phyloP scores from a whole-genome alignment of 2,113 vertebrate species.

The Eubucco bourcierii region DNA sequence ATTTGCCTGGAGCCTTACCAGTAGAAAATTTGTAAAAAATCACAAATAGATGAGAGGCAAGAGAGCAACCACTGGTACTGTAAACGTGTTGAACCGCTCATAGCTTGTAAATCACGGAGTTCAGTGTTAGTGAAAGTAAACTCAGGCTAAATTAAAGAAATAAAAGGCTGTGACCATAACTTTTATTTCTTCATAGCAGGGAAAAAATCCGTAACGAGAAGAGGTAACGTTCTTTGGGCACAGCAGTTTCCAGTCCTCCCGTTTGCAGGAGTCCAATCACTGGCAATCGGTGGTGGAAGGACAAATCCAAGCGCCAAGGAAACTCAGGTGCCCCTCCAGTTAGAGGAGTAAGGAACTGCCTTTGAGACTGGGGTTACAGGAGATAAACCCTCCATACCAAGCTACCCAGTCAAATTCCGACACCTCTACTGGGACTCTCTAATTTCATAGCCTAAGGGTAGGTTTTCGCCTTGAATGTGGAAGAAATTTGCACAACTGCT shows the following conservation, averaged over 20 bases:
- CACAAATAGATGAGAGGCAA: not conserved
- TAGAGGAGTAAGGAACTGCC: rapidly evolving
- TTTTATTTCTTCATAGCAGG: not conserved
- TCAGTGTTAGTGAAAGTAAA: not conserved
- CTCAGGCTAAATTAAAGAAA: not conserved
- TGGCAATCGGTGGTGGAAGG: rapidly evolving
- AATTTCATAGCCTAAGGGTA: rapidly evolving
- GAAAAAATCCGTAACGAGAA: not conserved
- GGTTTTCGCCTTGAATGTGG: not conserved
- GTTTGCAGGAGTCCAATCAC: not conserved
- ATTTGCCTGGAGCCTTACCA: not conserved
- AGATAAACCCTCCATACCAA: rapidly evolving
- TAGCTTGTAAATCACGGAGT: not conserved
- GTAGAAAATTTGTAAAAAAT: not conserved
- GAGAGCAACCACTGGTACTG: too few relatives aligned
- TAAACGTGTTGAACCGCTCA: rapidly evolving
- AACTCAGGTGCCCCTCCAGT: rapidly evolving
- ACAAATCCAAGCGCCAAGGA: rapidly evolving
- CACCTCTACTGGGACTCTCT: rapidly evolving
- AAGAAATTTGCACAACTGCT: rapidly evolving
- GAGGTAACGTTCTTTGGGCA: rapidly evolving
- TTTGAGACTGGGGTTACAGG: rapidly evolving
- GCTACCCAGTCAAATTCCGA: rapidly evolving
- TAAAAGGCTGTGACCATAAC: rapidly evolving
- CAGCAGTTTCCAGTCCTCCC: rapidly evolving